Base-by-base conservation (phyloP, 2,888 invertebrate genomes). In the Vesta saturnalis region DNA sequence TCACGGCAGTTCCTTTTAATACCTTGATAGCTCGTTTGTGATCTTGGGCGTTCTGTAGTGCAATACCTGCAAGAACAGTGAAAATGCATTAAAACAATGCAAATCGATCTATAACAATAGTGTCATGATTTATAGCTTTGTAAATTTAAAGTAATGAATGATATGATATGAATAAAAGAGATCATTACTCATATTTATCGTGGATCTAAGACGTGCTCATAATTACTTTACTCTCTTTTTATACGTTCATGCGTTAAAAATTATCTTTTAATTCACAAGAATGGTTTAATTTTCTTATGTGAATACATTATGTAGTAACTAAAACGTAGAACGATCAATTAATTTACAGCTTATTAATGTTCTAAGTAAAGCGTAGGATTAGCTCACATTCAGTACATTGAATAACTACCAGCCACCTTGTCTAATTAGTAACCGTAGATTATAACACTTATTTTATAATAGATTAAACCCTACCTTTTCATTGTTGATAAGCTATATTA, bases 1-100 rank as follows among this genome's bases (percentile, higher is more conserved):
- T 89, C 88, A 69, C 89, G 81, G 79, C 88, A 88, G 12, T 84
- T 80, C 70, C 87, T 80, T 61, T 85, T 84, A 52, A 88, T 83
- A 14, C 87, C 87, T 59, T 85, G 85, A 76, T 87, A 88, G 71
- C 84, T 86, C 4, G 83, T 80, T 46, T 81, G 78, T 22, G 76
- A 74, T 58, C 77, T 77, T 60, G 84, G 80, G 52, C 86, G 79
- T 76, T 86, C 86, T 46, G 84, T 82, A 30, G 87, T 85, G 82
- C 87, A 86, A 76, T 86, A 87, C 76, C 87, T 87, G 80, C 46
- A 83, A 82, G 55, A 72, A 72, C n/a, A n/a, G n/a, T n/a, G n/a
- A n/a, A n/a, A n/a, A n/a, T n/a, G n/a, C n/a, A n/a, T n/a, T n/a
- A n/a, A n/a, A n/a, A n/a, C n/a, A n/a, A n/a, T n/a, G n/a, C n/a